These are phyloP conservation scores for Dinocampus coccinellae DNA, from an alignment of 2,888 invertebrate genomes.

Conservation along the genomic window DNA sequence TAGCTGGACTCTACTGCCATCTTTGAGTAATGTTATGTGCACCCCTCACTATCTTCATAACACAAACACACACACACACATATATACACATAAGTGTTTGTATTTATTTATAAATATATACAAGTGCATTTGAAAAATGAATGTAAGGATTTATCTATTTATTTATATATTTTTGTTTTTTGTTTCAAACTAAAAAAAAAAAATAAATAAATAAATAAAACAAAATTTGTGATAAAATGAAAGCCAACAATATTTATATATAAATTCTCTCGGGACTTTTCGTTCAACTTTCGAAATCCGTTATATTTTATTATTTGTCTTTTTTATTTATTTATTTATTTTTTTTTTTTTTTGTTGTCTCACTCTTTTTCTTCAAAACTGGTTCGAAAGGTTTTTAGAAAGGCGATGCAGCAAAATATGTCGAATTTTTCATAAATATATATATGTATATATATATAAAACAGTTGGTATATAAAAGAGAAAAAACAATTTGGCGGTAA, in stretches of 20 bases:
- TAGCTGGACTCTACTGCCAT: conserved; percentile 61
- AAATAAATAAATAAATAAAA: neutral
- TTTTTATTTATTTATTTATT: neutral
- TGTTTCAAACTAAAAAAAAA: neutral
- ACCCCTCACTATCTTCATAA: conserved; percentile 49
- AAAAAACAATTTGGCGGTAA: conserved; percentile 59
- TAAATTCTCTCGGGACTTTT: conserved; percentile 33
- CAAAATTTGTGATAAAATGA: neutral
- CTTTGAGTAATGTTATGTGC: conserved; percentile 65
- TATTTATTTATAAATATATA: neutral
- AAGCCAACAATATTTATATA: neutral
- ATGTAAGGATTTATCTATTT: too few species aligned
- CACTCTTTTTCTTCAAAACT: neutral
- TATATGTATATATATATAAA: neutral
- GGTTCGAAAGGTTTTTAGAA: neutral
- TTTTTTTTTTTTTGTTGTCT: neutral
- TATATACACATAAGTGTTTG: neutral
- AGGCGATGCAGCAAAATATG: conserved; percentile 30
- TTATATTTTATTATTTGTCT: conserved; percentile 25
- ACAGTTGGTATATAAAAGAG: too few species aligned
- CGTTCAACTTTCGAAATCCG: conserved; percentile 48
- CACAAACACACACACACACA: too few species aligned
- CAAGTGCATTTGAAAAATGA: too few species aligned
- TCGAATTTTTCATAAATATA: conserved; percentile 42
- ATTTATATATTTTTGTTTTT: too few species aligned